Conservation (phyloP, 2,888 invertebrate genomes). For the Catocala fraxini region DNA sequence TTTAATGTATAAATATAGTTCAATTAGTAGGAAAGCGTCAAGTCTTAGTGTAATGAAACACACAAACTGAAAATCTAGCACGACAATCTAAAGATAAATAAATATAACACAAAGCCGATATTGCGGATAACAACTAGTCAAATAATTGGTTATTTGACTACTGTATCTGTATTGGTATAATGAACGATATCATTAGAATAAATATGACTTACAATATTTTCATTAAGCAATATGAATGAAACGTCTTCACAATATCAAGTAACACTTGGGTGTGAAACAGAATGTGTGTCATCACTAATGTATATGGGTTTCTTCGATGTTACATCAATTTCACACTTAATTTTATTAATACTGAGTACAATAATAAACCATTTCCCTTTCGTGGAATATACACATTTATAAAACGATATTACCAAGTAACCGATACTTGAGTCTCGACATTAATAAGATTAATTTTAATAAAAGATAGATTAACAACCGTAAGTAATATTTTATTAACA, state of each 20-base stretch:
- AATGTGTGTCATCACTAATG: conserved; percentile 4
- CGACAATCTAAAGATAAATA: no score
- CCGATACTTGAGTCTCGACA: conserved; percentile 3
- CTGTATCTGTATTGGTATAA: no score
- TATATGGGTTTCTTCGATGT: not conserved
- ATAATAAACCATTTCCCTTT: conserved; percentile 2
- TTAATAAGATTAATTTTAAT: not conserved
- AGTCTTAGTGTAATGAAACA: no score
- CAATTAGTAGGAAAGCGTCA: no score
- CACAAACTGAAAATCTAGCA: no score
- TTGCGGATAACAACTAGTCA: no score
- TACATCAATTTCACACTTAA: conserved; percentile 2
- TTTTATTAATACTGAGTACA: conserved; percentile 8
- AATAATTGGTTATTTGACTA: no score
- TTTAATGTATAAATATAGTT: no score
- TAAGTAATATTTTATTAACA: conserved; percentile 14
- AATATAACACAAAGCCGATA: no score
- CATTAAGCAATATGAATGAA: no score
- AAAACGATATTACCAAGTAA: not conserved
- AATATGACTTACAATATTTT: no score
- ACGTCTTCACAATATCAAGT: conserved; percentile 1
- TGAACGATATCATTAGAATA: no score
- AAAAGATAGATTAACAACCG: not conserved
- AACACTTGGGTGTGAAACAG: not conserved
- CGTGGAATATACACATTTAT: conserved; percentile 1